phyloP scores from a whole-genome alignment of 2,113 vertebrate genomes.

The Bubo scandiacus region DNA sequence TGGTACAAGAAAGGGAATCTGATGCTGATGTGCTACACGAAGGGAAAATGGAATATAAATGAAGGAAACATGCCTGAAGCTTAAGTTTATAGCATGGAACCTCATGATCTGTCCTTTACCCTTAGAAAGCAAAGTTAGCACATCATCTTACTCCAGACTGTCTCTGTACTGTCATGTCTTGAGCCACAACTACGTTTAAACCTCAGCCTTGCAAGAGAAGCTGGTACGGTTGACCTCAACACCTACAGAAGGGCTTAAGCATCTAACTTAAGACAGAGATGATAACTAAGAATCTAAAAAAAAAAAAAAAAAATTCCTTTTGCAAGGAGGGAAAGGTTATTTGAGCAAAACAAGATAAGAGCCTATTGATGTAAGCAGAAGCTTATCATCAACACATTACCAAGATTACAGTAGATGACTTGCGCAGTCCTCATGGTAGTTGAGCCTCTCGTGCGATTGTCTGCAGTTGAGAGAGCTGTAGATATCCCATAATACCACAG shows the following conservation, averaged over 20 bases:
- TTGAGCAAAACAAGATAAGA: not conserved
- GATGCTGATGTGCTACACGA: not conserved
- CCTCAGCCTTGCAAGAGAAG: not conserved
- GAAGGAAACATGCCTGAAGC: not conserved
- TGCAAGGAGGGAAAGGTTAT: not conserved
- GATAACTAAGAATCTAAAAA: not conserved
- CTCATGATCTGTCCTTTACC: not conserved
- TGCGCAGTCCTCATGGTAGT: not conserved
- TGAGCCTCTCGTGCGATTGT: not conserved
- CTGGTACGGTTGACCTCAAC: not conserved
- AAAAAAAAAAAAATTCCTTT: not conserved
- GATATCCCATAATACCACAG: not conserved
- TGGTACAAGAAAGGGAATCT: not conserved
- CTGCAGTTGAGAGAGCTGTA: not conserved
- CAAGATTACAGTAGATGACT: not conserved
- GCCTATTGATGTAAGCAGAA: not conserved
- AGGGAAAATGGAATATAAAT: not conserved
- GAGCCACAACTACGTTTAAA: not conserved
- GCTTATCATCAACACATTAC: not conserved
- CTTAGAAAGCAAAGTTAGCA: not conserved
- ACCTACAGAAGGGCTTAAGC: not conserved
- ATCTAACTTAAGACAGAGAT: not conserved
- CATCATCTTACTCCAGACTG: not conserved
- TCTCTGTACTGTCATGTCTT: not conserved
- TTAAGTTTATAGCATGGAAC: not conserved